Conservation (phyloP, 2,797 vertebrate species). For the Amblyopsis hoosieri region DNA sequence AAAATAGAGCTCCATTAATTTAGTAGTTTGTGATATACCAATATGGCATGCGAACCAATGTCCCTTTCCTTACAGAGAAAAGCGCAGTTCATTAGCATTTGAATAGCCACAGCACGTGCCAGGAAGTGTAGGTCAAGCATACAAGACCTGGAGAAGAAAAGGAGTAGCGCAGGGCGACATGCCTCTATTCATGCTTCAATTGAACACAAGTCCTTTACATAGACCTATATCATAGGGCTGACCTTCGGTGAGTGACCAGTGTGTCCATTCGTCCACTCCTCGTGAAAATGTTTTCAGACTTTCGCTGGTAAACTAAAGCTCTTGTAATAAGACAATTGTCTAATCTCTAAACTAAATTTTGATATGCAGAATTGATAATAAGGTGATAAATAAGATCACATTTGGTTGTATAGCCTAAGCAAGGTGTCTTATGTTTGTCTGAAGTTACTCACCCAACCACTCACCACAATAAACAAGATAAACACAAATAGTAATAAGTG, state of each 20-base stretch:
- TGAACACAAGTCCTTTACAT: slow-evolving; percentile 63
- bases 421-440: slow-evolving; percentile 9
- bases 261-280: slow-evolving; percentile 9
- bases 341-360: no score
- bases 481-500: slow-evolving; percentile 23
- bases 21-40: neutral
- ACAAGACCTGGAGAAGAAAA: slow-evolving; percentile 47
- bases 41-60: slow-evolving; percentile 27
- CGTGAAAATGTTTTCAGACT: neutral
- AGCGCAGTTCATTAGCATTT: slow-evolving; percentile 66
- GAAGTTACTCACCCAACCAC: slow-evolving; percentile 9
- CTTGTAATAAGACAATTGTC: slow-evolving; percentile 1
- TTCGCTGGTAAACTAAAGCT: neutral
- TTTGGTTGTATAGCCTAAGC: no score
- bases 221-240: no score
- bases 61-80: slow-evolving; percentile 16
- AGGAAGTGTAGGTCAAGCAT: slow-evolving; percentile 64
- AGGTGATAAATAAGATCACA: no score
- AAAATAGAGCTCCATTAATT: neutral
- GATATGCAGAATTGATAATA: no score
- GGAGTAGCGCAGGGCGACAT: slow-evolving; percentile 50
- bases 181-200: slow-evolving; percentile 64
- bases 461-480: slow-evolving; percentile 20
- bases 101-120: slow-evolving; percentile 65
- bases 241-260: neutral